These are phyloP conservation scores for Chouioia cunea DNA, from an alignment of 2,888 invertebrate genomes.

Conservation along the genomic window DNA sequence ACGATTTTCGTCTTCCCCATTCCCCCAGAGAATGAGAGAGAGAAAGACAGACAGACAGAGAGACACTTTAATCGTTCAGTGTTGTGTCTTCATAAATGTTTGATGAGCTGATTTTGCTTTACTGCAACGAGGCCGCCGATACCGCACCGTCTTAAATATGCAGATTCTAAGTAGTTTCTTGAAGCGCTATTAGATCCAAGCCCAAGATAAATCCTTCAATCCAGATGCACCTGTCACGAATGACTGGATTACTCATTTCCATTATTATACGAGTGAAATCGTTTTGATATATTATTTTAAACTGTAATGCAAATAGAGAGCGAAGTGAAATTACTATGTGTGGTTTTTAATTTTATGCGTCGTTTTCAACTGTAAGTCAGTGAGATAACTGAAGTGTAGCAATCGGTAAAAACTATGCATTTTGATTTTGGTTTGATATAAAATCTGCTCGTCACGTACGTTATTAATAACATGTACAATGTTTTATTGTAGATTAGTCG, in stretches of 20 bases:
- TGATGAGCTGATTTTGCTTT: constrained; percentile 30
- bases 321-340: constrained; percentile 1
- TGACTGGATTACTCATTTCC: no score
- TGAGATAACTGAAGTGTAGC: no score
- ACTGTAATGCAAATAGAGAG: not conserved
- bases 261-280: no score
- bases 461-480: no score
- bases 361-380: constrained; percentile 8
- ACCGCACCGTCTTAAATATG: not conserved
- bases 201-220: no score
- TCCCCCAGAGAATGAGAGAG: not conserved
- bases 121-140: not conserved
- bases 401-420: no score
- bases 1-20: not conserved
- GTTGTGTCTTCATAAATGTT: constrained; percentile 44
- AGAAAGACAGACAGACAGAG: constrained; percentile 5
- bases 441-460: no score
- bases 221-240: no score
- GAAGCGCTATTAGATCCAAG: not conserved
- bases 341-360: constrained; percentile 1
- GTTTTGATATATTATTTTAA: not conserved
- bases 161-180: constrained; percentile 15
- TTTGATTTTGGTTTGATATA: no score
- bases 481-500: no score
- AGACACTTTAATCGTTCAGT: constrained; percentile 33